Conservation (phyloP, 2,113 vertebrate genomes). For the Macheiramphus alcinus region DNA sequence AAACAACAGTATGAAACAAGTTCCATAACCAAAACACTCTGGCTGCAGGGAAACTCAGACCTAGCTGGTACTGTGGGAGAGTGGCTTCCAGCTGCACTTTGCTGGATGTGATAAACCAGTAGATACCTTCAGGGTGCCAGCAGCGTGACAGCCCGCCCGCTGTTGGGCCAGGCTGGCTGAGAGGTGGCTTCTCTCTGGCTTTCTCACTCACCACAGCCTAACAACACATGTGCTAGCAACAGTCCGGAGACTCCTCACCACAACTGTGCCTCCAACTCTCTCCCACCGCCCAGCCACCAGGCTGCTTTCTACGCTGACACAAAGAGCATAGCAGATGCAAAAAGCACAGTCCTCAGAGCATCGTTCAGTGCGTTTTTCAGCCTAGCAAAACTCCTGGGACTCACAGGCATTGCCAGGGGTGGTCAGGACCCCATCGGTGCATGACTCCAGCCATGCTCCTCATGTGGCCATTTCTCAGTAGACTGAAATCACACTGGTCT, state of each 20-base stretch:
- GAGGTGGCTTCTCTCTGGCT: not conserved
- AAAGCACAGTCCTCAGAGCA: not conserved
- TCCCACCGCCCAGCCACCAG: rapidly evolving
- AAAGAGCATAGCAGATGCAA: not conserved
- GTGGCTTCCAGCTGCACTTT: not conserved
- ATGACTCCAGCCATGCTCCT: not conserved
- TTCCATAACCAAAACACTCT: not conserved
- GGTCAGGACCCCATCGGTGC: rapidly evolving
- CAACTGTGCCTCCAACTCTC: too few relatives aligned
- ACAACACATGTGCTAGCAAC: not conserved
- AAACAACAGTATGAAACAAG: not conserved
- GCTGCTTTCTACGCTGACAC: not conserved
- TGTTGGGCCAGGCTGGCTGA: not conserved
- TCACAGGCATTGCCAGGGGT: not conserved
- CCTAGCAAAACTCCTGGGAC: not conserved
- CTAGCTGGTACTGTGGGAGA: not conserved
- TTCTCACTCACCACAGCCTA: not conserved
- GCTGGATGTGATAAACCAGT: not conserved
- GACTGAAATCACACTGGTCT: not conserved
- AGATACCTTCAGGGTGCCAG: not conserved
- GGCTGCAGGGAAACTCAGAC: not conserved
- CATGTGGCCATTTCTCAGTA: rapidly evolving
- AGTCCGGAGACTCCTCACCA: rapidly evolving
- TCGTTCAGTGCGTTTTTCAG: rapidly evolving
- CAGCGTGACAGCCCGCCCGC: not conserved